Percentiles rank a stretch among this genome's conserved stretches.
These are phyloP conservation scores for Rana temporaria DNA, from an alignment of 2,113 vertebrate genomes.

Conservation along the genomic window DNA sequence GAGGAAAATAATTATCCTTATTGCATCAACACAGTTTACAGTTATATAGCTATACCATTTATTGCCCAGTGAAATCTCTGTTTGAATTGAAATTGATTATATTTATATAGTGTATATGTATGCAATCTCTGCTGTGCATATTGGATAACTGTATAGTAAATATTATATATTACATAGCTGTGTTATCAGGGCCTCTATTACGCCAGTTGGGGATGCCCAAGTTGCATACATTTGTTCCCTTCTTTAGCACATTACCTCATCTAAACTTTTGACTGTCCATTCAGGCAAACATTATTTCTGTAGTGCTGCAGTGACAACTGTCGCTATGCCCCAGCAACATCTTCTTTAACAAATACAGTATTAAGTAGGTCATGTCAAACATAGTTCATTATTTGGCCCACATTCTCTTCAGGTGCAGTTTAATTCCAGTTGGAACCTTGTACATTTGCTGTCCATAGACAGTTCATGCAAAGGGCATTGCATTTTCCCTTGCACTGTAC, in stretches of 20 bases:
- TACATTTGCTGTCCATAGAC: constrained; percentile 51
- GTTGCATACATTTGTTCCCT: not conserved
- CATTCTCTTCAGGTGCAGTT: constrained; percentile 39
- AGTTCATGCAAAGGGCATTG: constrained; percentile 63
- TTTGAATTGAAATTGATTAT: too few species aligned
- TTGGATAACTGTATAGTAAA: too few species aligned
- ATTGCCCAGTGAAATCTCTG: too few species aligned
- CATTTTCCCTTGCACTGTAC: constrained; percentile 53
- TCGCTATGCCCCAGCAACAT: constrained; percentile 24
- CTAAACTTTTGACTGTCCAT: constrained; percentile 30
- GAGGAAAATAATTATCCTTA: too few species aligned
- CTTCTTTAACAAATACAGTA: constrained; percentile 30
- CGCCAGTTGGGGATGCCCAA: constrained; percentile 40
- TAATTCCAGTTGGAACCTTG: constrained; percentile 55
- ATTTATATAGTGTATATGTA: too few species aligned
- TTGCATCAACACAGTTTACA: too few species aligned
- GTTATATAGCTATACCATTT: too few species aligned
- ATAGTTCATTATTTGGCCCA: constrained; percentile 24
- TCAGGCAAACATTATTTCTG: constrained; percentile 31
- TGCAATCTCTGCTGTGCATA: too few species aligned
- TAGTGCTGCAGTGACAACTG: constrained; percentile 42
- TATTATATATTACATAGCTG: not conserved
- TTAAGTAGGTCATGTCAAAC: constrained; percentile 53
- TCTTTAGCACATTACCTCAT: not conserved
- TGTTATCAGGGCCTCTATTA: not conserved